Evolutionary conservation across 2,113 vertebrate species (phyloP).

Genomic region (Rynchops niger): DNA sequence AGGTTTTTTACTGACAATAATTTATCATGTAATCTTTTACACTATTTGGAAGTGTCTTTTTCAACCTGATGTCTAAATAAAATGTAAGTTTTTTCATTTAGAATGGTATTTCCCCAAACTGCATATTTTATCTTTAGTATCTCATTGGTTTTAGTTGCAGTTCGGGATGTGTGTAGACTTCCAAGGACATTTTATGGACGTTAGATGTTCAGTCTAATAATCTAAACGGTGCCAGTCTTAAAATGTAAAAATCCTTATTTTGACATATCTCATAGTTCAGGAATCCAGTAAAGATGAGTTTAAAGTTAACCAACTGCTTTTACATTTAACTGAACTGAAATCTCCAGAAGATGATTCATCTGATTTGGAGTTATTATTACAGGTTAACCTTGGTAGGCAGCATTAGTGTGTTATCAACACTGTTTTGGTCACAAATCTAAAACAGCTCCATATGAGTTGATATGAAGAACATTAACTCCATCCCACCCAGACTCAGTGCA

Average conservation of each 20-base stretch:
- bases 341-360: background rate
- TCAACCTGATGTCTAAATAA: background rate
- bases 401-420: background rate
- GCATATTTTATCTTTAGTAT: background rate
- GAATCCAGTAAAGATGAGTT: background rate
- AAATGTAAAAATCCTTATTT: background rate
- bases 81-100: background rate
- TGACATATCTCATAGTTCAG: background rate
- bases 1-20: background rate
- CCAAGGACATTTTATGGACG: background rate
- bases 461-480: background rate
- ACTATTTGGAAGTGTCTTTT: background rate
- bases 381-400: background rate
- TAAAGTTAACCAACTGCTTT: background rate
- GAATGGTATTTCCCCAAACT: background rate
- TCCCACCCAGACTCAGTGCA: background rate
- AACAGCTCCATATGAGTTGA: background rate
- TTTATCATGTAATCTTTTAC: background rate
- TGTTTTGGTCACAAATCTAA: background rate
- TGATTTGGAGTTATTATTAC: background rate
- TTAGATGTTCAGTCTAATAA: background rate
- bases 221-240: background rate
- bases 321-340: background rate
- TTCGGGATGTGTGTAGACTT: background rate
- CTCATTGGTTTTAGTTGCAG: background rate